Conservation (phyloP, 2,888 invertebrate genomes). For the Tetramorium bicarinatum region DNA sequence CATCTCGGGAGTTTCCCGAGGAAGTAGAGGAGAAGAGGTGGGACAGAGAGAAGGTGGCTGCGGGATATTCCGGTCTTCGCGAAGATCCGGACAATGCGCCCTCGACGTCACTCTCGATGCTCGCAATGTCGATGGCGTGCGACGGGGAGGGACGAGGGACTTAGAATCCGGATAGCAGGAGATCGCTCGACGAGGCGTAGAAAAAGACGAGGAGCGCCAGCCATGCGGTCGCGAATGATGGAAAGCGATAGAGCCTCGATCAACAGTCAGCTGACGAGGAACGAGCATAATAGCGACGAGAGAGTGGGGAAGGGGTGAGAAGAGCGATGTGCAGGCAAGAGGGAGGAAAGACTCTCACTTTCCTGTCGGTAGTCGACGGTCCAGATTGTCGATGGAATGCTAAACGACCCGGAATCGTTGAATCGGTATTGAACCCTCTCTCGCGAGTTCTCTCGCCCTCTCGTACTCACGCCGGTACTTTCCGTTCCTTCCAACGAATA, state of each 20-base stretch:
- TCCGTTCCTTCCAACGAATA: conserved; percentile 59
- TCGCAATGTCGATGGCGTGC: conserved; percentile 64
- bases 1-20: conserved; percentile 66
- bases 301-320: conserved; percentile 49
- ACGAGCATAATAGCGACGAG: conserved; percentile 75
- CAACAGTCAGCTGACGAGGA: conserved; percentile 81
- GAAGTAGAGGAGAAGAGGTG: conserved; percentile 51
- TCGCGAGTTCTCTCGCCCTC: conserved; percentile 57
- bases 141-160: conserved; percentile 70
- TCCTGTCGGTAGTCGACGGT: conserved; percentile 74
- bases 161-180: conserved; percentile 74
- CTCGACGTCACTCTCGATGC: conserved; percentile 83
- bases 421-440: conserved; percentile 77
- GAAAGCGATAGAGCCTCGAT: conserved; percentile 73
- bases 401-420: conserved; percentile 80
- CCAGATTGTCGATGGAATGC: conserved; percentile 80
- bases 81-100: conserved; percentile 80
- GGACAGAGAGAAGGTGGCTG: conserved; percentile 47
- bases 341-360: conserved; percentile 78
- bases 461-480: conserved; percentile 52
- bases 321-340: conserved; percentile 36
- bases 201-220: conserved; percentile 61
- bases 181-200: conserved; percentile 56
- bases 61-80: conserved; percentile 72
- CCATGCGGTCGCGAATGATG: conserved; percentile 57